A percentile compares a stretch with the other conserved stretches of the same genome.
Evolutionary conservation across 2,888 invertebrate species (phyloP).

Genomic region (Drosophila macrospina): DNA sequence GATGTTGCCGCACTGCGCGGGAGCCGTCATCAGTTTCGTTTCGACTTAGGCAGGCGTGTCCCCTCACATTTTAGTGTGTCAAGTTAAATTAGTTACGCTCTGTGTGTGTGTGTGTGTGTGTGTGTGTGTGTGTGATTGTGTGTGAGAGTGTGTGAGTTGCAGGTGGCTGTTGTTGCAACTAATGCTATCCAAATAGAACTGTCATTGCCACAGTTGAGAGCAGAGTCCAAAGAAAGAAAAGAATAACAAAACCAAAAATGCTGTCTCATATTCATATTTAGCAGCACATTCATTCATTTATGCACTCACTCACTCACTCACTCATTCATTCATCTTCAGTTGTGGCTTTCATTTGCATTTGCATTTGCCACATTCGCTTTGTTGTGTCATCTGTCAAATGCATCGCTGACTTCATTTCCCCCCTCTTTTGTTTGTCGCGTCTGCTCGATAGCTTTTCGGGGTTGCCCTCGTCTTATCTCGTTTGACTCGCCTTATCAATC

Average conservation of each 20-base stretch:
- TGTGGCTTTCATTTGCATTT: constrained; percentile 53
- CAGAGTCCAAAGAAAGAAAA: constrained; percentile 1
- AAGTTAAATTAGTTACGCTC: constrained; percentile 71
- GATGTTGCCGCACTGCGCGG: constrained; percentile 23
- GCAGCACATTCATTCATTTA: constrained; percentile 18
- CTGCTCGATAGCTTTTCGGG: constrained; percentile 13
- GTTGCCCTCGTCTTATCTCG: constrained; percentile 46
- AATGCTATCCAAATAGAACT: constrained; percentile 51
- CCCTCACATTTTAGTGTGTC: constrained; percentile 50
- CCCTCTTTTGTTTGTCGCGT: not conserved
- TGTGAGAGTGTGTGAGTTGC: constrained; percentile 28
- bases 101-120: constrained; percentile 7
- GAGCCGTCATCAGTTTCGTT: constrained; percentile 53
- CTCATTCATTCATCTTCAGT: constrained; percentile 72
- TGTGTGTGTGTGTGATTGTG: constrained; percentile 3
- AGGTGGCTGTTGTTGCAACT: constrained; percentile 60
- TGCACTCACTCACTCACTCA: constrained; percentile 19
- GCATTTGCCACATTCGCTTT: constrained; percentile 59
- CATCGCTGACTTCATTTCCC: constrained; percentile 43
- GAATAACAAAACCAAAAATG: constrained; percentile 38
- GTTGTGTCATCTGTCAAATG: constrained; percentile 74
- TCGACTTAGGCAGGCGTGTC: constrained; percentile 46
- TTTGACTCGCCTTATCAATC: not conserved
- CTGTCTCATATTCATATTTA: constrained; percentile 40
- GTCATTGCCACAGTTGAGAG: constrained; percentile 49